These are phyloP conservation scores for Hanleya hanleyi DNA, from an alignment of 2,888 invertebrate genomes.

Conservation along the genomic window DNA sequence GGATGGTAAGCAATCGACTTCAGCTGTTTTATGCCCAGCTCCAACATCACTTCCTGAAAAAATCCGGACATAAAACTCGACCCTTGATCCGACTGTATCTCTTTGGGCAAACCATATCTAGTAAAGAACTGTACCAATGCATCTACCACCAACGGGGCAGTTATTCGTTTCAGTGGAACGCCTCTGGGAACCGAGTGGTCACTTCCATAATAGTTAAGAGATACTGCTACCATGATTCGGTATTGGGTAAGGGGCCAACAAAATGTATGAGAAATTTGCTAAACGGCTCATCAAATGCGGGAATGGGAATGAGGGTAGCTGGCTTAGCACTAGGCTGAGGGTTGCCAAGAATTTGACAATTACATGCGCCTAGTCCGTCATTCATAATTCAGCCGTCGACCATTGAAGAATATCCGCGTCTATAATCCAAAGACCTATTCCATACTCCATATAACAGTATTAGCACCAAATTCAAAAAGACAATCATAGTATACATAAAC, in stretches of 20 bases:
- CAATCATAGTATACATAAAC: too few species aligned
- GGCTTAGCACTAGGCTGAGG: not conserved
- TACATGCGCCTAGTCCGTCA: too few species aligned
- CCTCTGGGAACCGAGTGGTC: constrained; percentile 20
- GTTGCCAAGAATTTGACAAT: constrained; percentile 15
- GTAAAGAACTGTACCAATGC: constrained; percentile 12
- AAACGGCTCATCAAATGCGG: constrained; percentile 21
- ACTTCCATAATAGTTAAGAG: constrained; percentile 22
- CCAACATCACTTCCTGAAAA: constrained; percentile 12
- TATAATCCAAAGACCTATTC: too few species aligned
- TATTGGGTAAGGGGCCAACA: constrained; percentile 20
- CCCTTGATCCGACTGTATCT: constrained; percentile 22
- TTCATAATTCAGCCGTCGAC: too few species aligned
- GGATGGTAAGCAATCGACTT: constrained; percentile 19
- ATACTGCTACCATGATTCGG: constrained; percentile 9
- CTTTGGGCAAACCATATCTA: constrained; percentile 13
- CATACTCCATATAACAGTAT: too few species aligned
- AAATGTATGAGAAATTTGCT: not conserved
- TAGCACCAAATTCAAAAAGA: too few species aligned
- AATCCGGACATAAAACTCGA: constrained; percentile 15
- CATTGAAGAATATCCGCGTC: too few species aligned
- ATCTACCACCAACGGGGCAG: not conserved
- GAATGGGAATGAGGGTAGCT: constrained; percentile 17
- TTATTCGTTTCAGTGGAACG: constrained; percentile 20
- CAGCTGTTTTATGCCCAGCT: constrained; percentile 16